A percentile compares a stretch with the other conserved stretches of the same genome.
Evolutionary conservation across 2,888 invertebrate genomes (phyloP).

Genomic region (Stenodema calcarata): DNA sequence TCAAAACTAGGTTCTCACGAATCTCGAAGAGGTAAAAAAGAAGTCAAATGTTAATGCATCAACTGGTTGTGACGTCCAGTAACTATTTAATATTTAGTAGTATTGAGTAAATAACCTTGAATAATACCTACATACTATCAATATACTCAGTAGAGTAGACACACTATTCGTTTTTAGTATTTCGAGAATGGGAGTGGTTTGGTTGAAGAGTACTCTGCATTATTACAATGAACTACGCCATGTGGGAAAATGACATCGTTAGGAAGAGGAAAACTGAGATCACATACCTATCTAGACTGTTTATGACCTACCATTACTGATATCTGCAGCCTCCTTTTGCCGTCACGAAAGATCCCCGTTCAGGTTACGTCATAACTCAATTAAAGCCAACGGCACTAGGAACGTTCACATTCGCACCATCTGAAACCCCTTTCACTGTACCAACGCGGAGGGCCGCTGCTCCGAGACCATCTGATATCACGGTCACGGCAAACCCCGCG

Average conservation of each 20-base stretch:
- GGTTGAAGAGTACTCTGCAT: too few species aligned
- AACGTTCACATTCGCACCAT: not conserved
- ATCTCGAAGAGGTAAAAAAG: too few species aligned
- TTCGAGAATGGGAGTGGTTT: too few species aligned
- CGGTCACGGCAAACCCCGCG: not conserved
- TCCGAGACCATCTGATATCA: not conserved
- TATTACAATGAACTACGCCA: too few species aligned
- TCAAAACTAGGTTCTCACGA: too few species aligned
- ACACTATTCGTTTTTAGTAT: too few species aligned
- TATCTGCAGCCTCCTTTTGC: not conserved
- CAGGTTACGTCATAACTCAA: not conserved
- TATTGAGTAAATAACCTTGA: too few species aligned
- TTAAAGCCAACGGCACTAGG: slow-evolving; percentile 12
- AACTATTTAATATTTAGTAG: too few species aligned
- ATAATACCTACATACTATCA: too few species aligned
- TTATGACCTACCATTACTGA: not conserved
- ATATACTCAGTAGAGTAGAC: too few species aligned
- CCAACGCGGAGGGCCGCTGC: not conserved
- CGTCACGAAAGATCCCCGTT: not conserved
- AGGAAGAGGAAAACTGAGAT: not conserved
- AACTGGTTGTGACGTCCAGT: too few species aligned
- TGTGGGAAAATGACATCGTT: not conserved
- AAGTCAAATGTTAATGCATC: too few species aligned
- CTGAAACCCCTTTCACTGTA: not conserved
- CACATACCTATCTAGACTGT: not conserved